A percentile compares a stretch with the other conserved stretches of the same genome.
Evolutionary conservation across 2,888 invertebrate species (phyloP).

Genomic region (Junonia oenone): DNA sequence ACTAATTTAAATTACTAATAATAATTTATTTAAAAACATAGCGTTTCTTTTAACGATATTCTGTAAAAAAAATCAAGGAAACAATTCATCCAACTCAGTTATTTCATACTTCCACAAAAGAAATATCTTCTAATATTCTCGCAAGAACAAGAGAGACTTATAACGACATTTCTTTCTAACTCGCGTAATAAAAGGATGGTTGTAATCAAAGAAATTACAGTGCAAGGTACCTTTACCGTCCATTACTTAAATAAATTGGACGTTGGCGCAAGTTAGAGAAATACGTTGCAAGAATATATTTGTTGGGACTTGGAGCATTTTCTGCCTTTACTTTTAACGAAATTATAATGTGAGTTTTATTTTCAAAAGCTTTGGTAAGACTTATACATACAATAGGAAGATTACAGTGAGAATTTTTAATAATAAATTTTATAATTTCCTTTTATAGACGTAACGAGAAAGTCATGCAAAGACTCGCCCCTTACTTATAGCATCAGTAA

Average conservation of each 20-base stretch:
- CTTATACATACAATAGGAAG: too few species aligned
- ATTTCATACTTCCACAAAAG: neutral
- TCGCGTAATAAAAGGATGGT: slow-evolving; percentile 1
- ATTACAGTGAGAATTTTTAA: too few species aligned
- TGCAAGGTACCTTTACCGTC: slow-evolving; percentile 10
- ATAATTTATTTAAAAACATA: too few species aligned
- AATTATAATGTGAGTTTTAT: neutral
- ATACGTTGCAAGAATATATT: neutral
- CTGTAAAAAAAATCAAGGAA: neutral
- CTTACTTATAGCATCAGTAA: too few species aligned
- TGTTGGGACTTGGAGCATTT: too few species aligned
- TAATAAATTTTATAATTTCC: too few species aligned
- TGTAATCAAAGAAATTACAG: slow-evolving; percentile 11
- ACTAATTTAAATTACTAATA: too few species aligned
- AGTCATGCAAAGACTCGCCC: too few species aligned
- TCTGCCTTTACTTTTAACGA: neutral
- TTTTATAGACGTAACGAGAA: too few species aligned
- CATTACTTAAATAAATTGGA: slow-evolving; percentile 32
- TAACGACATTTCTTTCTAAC: neutral
- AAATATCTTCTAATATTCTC: neutral
- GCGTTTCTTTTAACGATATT: too few species aligned
- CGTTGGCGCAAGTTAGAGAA: slow-evolving; percentile 18
- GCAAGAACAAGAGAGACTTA: neutral
- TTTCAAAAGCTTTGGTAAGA: neutral
- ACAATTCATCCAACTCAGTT: neutral